phyloP scores from a whole-genome alignment of 2,797 vertebrate genomes.

The Iguana delicatissima region DNA sequence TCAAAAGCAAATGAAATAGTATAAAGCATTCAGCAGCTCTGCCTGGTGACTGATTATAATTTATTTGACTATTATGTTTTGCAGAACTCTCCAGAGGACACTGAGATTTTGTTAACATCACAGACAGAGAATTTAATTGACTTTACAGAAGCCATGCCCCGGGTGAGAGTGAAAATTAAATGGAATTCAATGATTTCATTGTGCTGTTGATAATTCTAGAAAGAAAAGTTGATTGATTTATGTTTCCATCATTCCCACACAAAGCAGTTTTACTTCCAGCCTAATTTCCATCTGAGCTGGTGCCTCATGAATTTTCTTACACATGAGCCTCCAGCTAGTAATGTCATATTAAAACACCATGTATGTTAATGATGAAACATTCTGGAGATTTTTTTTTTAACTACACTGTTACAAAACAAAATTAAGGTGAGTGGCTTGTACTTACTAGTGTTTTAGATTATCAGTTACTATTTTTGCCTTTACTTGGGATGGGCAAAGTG shows the following conservation, averaged over 20 bases:
- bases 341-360: not conserved
- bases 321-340: not conserved
- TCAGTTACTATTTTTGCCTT: no score
- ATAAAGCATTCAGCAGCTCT: conserved; percentile 32
- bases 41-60: conserved; percentile 46
- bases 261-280: not conserved
- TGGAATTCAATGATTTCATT: not conserved
- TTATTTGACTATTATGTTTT: conserved; percentile 71
- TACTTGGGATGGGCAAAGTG: no score
- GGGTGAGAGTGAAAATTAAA: conserved; percentile 78
- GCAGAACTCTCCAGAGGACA: conserved; percentile 84
- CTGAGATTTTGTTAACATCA: conserved; percentile 80
- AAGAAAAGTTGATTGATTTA: not conserved
- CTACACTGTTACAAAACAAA: not conserved
- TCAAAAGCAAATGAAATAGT: not conserved
- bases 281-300: not conserved
- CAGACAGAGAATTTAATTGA: conserved; percentile 93
- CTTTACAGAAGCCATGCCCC: conserved; percentile 87
- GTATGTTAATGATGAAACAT: not conserved
- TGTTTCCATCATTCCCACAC: not conserved
- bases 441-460: no score
- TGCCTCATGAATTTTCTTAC: not conserved
- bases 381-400: not conserved
- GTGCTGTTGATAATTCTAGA: conserved; percentile 25
- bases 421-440: not conserved